phyloP scores from a whole-genome alignment of 2,888 invertebrate species.

The Ennomos quercinarius region DNA sequence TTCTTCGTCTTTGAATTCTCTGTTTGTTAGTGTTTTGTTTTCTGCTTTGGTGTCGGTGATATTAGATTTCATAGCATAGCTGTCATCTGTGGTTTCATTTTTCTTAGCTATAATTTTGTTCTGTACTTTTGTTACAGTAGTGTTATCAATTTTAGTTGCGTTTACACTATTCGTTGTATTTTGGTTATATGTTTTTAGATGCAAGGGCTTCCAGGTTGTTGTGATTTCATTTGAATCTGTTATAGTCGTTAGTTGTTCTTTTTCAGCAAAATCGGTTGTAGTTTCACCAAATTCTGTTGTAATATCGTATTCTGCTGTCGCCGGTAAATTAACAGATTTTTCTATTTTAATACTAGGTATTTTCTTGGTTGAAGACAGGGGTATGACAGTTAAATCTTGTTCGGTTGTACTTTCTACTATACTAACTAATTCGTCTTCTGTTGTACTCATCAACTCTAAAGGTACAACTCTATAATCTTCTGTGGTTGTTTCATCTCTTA shows the following conservation, averaged over 20 bases:
- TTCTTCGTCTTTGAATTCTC: constrained; percentile 46
- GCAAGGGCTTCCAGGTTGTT: constrained; percentile 16
- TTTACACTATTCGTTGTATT: constrained; percentile 9
- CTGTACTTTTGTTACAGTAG: constrained; percentile 2
- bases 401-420: constrained; percentile 69
- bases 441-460: constrained; percentile 74
- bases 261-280: constrained; percentile 34
- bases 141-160: constrained; percentile 4
- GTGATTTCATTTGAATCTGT: constrained; percentile 13
- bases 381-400: constrained; percentile 73
- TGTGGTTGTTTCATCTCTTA: constrained; percentile 56
- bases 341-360: constrained; percentile 56
- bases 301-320: constrained; percentile 48
- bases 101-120: not conserved
- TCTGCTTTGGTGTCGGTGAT: constrained; percentile 1
- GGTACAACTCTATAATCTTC: constrained; percentile 72
- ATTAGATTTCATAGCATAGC: constrained; percentile 4
- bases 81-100: constrained; percentile 6
- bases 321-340: constrained; percentile 63
- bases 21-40: constrained; percentile 32
- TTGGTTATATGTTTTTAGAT: constrained; percentile 6
- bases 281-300: constrained; percentile 42
- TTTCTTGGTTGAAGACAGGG: constrained; percentile 64
- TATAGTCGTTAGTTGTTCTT: constrained; percentile 28
- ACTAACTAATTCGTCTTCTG: constrained; percentile 61